Evolutionary conservation across 2,888 invertebrate genomes (phyloP), one percentile per base, ranked within the genome.

Genomic region (Parochlus steinenii): DNA sequence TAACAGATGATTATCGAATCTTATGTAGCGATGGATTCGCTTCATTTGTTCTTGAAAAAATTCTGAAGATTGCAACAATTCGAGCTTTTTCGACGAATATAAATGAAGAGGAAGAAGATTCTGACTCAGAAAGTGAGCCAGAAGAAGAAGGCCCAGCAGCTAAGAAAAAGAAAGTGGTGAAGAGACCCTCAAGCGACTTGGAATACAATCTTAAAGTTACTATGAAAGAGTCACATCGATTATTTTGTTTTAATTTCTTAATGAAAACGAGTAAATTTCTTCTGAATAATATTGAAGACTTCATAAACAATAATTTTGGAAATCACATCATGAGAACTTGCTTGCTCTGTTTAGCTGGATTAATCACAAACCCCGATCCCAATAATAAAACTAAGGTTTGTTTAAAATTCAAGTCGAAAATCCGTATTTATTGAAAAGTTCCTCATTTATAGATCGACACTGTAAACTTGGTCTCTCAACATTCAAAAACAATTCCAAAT

Each of bases 271-370:
- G 74, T 39, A 78, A 72, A 58, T 87, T 79, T 54, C 62, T 76
- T 15, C 54, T 83, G 1, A 87, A 87, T 53, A 87, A 87, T 60
- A 60, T 83, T 39, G 86, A 86, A 51, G 85, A 86, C 48, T 86
- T 78, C 47, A 67, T 81, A 0, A 75, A 73, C 69, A 80, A 86
- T 50, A 59, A 61, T 0, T 81, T 77, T 43, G 82, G 77, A 0
- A 83, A 74, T 56, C 77, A 80, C 47, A 69, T 86, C 5, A 60
- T 85, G 42, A 65, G 85, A 32, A 71, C 76, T 7, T 72, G 71
- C 2, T 52, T 83, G n/a, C 68, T 72, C 49, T 72, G 71, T 46
- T 55, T 83, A 1, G 69, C 73, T 10, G 80, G 81, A 2, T 63
- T 79, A 8, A 65, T 70, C 1, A 58, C 65, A 15, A 45, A 43